phyloP scores from a whole-genome alignment of 2,888 invertebrate species.

The Epistrophe eligans region DNA sequence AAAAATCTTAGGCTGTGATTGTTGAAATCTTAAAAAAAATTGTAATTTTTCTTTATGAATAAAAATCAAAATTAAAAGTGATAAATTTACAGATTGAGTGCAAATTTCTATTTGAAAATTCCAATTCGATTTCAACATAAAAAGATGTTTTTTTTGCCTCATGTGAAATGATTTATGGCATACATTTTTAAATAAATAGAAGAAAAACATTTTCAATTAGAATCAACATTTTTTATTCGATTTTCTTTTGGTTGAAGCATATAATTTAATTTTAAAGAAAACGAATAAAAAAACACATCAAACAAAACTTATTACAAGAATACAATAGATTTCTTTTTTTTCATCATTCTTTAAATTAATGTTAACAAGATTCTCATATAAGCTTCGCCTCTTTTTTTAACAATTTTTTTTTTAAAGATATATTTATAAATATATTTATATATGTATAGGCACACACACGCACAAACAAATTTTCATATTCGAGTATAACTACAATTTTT shows the following conservation, averaged over 20 bases:
- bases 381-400: constrained; percentile 55
- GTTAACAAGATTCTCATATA: constrained; percentile 61
- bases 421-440: constrained; percentile 35
- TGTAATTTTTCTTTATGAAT: neutral
- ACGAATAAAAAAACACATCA: constrained; percentile 71
- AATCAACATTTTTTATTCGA: constrained; percentile 75
- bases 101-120: neutral
- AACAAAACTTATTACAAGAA: constrained; percentile 63
- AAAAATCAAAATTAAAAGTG: too few species aligned
- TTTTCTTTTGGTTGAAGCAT: constrained; percentile 54
- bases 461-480: constrained; percentile 74
- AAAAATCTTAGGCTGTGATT: neutral
- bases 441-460: constrained; percentile 73
- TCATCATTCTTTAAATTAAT: constrained; percentile 53
- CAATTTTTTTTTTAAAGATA: constrained; percentile 40
- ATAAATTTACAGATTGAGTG: too few species aligned
- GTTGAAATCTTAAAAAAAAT: neutral
- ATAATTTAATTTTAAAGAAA: constrained; percentile 65
- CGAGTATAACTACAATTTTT: constrained; percentile 71
- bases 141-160: constrained; percentile 16
- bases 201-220: constrained; percentile 70
- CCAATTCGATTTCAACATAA: neutral
- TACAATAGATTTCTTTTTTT: constrained; percentile 56
- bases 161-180: constrained; percentile 1
- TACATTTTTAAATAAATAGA: constrained; percentile 4